These are phyloP conservation scores for Xyrichtys novacula DNA, from an alignment of 2,797 vertebrate species.

Conservation along the genomic window DNA sequence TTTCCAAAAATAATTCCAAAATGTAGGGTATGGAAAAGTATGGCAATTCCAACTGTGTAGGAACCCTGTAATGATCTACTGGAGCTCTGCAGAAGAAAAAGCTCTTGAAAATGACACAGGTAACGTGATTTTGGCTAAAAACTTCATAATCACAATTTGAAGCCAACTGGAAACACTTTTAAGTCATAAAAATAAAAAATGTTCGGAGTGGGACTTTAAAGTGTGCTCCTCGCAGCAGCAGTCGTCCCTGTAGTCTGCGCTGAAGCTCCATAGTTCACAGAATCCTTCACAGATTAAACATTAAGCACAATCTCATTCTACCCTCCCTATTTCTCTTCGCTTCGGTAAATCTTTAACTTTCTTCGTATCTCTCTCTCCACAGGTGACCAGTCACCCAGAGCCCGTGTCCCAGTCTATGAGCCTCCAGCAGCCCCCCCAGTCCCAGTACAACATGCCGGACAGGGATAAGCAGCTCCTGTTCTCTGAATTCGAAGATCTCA, in stretches of 20 bases:
- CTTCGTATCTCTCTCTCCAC: slow-evolving; percentile 27
- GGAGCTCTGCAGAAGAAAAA: no score
- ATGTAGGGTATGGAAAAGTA: no score
- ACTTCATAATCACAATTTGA: no score
- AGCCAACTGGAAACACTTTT: no score
- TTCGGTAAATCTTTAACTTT: slow-evolving; percentile 16
- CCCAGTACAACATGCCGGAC: slow-evolving; percentile 92
- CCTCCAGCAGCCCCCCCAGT: slow-evolving; percentile 87
- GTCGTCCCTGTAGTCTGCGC: slow-evolving; percentile 26
- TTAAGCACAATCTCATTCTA: slow-evolving; percentile 12
- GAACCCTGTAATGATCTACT: no score
- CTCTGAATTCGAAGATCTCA: slow-evolving; percentile 96
- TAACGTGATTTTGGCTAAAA: no score
- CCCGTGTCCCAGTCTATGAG: slow-evolving; percentile 90
- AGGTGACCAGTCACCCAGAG: slow-evolving; percentile 92
- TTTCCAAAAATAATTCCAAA: no score
- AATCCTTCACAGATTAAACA: slow-evolving; percentile 25
- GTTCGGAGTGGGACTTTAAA: no score
- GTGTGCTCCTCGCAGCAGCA: slow-evolving; percentile 3
- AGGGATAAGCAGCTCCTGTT: slow-evolving; percentile 92
- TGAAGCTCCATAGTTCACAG: slow-evolving; percentile 5
- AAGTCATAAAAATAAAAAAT: no score
- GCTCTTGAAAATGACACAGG: no score
- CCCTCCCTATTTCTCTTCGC: not conserved
- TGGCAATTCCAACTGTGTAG: no score